Evolutionary conservation across 2,797 vertebrate genomes (phyloP).

Genomic region (Manis crassicaudata): DNA sequence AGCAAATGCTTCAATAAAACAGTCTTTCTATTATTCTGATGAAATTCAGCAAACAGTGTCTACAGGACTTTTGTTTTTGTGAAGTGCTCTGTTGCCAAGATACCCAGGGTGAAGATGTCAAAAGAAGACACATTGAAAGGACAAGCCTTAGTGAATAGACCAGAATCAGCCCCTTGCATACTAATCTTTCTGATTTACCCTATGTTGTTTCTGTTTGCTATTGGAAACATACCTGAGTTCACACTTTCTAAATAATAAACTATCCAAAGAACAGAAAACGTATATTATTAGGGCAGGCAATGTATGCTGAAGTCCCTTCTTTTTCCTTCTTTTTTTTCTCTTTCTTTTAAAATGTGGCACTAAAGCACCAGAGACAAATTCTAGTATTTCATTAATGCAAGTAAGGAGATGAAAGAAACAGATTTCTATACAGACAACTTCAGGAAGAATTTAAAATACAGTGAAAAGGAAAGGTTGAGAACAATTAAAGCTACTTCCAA

Average conservation of each 20-base stretch:
- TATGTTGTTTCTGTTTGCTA: constrained; percentile 17
- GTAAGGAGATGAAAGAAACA: constrained; percentile 47
- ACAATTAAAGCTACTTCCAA: constrained; percentile 1
- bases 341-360: constrained; percentile 63
- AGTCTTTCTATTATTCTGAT: constrained; percentile 82
- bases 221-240: constrained; percentile 41
- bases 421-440: constrained; percentile 41
- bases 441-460: constrained; percentile 35
- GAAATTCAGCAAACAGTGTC: constrained; percentile 76
- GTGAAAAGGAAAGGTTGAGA: background rate
- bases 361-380: constrained; percentile 41
- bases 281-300: constrained; percentile 37
- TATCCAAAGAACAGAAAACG: constrained; percentile 56
- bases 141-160: constrained; percentile 73
- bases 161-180: constrained; percentile 64
- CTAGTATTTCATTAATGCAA: constrained; percentile 29
- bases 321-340: background rate
- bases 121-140: constrained; percentile 80
- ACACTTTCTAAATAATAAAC: constrained; percentile 66
- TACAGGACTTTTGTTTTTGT: constrained; percentile 81
- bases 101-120: constrained; percentile 83
- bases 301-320: constrained; percentile 26
- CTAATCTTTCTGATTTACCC: constrained; percentile 70
- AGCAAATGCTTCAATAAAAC: constrained; percentile 68
- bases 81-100: constrained; percentile 82